Conservation (phyloP, 2,888 invertebrate species). For the Pardosa pseudoannulata region DNA sequence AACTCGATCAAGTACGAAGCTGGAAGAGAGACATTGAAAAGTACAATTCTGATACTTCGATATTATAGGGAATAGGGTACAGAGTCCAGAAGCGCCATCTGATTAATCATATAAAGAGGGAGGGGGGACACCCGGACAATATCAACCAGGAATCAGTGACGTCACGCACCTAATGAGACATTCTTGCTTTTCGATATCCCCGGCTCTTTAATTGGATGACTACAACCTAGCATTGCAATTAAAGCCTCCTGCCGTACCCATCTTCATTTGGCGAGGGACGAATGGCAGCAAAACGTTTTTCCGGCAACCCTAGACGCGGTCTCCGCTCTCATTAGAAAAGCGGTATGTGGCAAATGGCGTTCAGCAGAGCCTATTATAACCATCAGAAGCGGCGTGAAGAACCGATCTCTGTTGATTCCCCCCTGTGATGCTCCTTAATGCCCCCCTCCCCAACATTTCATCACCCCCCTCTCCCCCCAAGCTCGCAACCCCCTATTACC, state of each 20-base stretch:
- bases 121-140: background rate
- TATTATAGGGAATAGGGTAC: too few species aligned
- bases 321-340: conserved; percentile 64
- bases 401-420: conserved; percentile 53
- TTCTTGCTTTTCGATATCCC: conserved; percentile 40
- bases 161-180: conserved; percentile 42
- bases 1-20: too few species aligned
- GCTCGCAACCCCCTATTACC: background rate
- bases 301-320: conserved; percentile 42
- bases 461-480: conserved; percentile 39
- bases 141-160: conserved; percentile 8
- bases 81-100: background rate
- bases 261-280: conserved; percentile 42
- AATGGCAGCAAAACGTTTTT: conserved; percentile 24
- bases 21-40: too few species aligned
- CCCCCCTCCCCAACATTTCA: conserved; percentile 19
- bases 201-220: conserved; percentile 50
- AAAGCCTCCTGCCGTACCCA: conserved; percentile 23
- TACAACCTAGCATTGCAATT: conserved; percentile 42
- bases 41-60: too few species aligned
- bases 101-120: background rate
- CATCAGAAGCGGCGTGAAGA: conserved; percentile 65
- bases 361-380: conserved; percentile 69
- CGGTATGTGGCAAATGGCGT: conserved; percentile 67
- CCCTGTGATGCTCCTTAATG: conserved; percentile 46